A percentile compares a stretch with the other conserved stretches of the same genome.
phyloP scores from a whole-genome alignment of 2,888 invertebrate genomes.

The Scaptomyza tumidula region DNA sequence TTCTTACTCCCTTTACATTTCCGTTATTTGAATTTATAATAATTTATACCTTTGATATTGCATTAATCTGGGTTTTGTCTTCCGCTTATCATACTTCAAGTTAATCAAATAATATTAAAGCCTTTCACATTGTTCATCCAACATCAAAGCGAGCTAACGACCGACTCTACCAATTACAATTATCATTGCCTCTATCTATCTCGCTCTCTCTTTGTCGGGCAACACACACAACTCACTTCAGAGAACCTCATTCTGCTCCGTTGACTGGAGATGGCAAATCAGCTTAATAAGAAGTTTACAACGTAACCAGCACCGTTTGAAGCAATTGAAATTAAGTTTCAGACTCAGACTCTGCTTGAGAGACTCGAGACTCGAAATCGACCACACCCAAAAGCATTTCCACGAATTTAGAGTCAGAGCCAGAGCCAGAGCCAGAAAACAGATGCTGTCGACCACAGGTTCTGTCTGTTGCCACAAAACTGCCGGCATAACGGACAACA shows the following conservation, averaged over 20 bases:
- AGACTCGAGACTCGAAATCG: slow-evolving; percentile 8
- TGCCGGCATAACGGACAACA: slow-evolving; percentile 65
- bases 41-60: slow-evolving; percentile 7
- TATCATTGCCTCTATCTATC: slow-evolving; percentile 28
- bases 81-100: slow-evolving; percentile 2
- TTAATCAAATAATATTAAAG: slow-evolving; percentile 32
- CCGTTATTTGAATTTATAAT: neutral
- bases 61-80: neutral
- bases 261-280: slow-evolving; percentile 42
- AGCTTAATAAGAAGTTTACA: slow-evolving; percentile 61
- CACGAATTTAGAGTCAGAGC: slow-evolving; percentile 24
- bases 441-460: slow-evolving; percentile 28
- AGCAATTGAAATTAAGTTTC: slow-evolving; percentile 60
- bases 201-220: slow-evolving; percentile 22
- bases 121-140: slow-evolving; percentile 17
- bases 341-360: neutral
- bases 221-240: slow-evolving; percentile 7
- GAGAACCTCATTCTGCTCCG: slow-evolving; percentile 2
- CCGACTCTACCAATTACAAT: slow-evolving; percentile 24
- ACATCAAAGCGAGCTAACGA: slow-evolving; percentile 29
- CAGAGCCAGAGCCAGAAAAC: slow-evolving; percentile 10
- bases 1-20: neutral
- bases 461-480: slow-evolving; percentile 35
- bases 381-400: slow-evolving; percentile 47
- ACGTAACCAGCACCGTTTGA: slow-evolving; percentile 20